Conservation (phyloP, 2,888 invertebrate species). For the Gandaritis pyraliata region DNA sequence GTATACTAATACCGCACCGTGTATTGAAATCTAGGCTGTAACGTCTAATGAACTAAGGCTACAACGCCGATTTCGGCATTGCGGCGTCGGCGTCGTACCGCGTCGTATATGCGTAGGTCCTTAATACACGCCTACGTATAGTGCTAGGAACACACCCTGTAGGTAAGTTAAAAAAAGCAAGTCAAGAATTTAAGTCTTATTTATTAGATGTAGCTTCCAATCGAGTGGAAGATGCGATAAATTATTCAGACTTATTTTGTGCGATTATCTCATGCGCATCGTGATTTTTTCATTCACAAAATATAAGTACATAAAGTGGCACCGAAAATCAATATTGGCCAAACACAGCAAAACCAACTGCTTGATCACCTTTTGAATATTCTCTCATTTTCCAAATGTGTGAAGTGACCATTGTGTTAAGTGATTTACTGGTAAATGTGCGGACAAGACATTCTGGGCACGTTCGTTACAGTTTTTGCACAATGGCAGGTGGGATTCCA, state of each 20-base stretch:
- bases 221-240: conserved; percentile 8
- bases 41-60: too few species aligned
- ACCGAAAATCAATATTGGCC: background rate
- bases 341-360: background rate
- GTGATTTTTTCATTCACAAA: conserved; percentile 10
- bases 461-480: conserved; percentile 59
- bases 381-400: conserved; percentile 19
- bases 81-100: too few species aligned
- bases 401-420: conserved; percentile 31
- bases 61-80: too few species aligned
- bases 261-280: conserved; percentile 28
- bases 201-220: conserved; percentile 34
- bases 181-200: too few species aligned
- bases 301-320: background rate
- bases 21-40: too few species aligned
- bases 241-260: conserved; percentile 25
- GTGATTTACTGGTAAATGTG: conserved; percentile 46
- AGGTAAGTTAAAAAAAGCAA: too few species aligned
- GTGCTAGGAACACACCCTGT: too few species aligned
- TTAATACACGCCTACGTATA: too few species aligned
- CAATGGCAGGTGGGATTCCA: conserved; percentile 60
- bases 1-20: too few species aligned
- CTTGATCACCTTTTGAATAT: conserved; percentile 17
- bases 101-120: too few species aligned
- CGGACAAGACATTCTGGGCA: conserved; percentile 47